Evolutionary conservation across 1,140 invertebrate genomes (phyloP), one percentile per base, ranked within the genome.

Genomic region (Musca vetustissima): DNA sequence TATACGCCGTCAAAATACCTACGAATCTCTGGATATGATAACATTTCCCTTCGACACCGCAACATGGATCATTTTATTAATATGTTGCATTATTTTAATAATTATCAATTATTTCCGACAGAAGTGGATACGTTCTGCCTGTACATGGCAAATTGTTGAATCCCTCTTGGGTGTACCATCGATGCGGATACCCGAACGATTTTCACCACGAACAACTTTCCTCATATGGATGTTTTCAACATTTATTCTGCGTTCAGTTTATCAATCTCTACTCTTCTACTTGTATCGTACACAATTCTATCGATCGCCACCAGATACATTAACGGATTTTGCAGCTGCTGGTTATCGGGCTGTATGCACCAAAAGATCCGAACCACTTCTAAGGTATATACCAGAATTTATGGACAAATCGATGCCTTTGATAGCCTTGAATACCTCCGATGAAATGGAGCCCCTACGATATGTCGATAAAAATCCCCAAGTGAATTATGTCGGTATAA

Each of bases 181-280:
- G 17, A 19, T 17, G 22, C 9, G 13, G 4, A n/a, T 55, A 14
- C 52, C 66, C 2, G n/a, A 43, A 22, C 7, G 7, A 13, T 17
- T n/a, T 32, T 43, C 50, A 2, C 17, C n/a, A 55, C 25, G 66
- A 53, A 1, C 48, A 11, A 22, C 22, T 19, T 36, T 48, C 9
- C 8, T 55, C 2, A 32, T 25, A 1, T 28, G 21, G 66, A 15
- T 67, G 0, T 3, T 55, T 0, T 19, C 15, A 21, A 32, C 66
- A 4, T 55, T 67, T 17, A 36, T 67, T 8, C 22, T 67, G 15
- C 66, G 66, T 19, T 49, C 50, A 9, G 50, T 55, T 1, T 67
- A 67, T 55, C 66, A 67, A 9, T 48, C 66, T 9, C 17, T 67
- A 19, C 49, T 67, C 9, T 67, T 67, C n/a, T 28, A 36, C 21